phyloP scores from a whole-genome alignment of 2,888 invertebrate species.

The Criorhina ranunculi region DNA sequence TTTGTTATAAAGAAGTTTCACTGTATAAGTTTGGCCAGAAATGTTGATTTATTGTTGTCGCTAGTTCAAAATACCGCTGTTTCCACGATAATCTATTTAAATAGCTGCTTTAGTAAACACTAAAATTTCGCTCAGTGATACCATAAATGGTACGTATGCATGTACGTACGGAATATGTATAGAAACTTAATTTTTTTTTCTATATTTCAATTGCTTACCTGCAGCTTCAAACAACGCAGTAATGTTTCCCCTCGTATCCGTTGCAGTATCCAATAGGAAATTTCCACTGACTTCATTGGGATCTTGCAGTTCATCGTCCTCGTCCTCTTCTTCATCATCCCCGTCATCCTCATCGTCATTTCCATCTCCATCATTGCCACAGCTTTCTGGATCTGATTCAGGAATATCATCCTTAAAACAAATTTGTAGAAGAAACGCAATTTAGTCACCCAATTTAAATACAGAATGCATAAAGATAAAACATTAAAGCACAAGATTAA shows the following conservation, averaged over 20 bases:
- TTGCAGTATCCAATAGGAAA: conserved; percentile 85
- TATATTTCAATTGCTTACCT: conserved; percentile 81
- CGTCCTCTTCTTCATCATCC: conserved; percentile 84
- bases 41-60: too few relatives aligned
- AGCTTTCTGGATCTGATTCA: conserved; percentile 84
- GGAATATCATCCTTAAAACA: conserved; percentile 83
- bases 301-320: conserved; percentile 83
- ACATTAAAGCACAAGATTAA: conserved; percentile 53
- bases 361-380: conserved; percentile 83
- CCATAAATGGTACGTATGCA: too few relatives aligned
- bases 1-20: too few relatives aligned
- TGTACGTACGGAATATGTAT: too few relatives aligned
- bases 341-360: conserved; percentile 84
- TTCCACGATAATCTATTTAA: too few relatives aligned
- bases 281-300: conserved; percentile 82
- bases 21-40: too few relatives aligned
- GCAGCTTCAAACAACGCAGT: conserved; percentile 98
- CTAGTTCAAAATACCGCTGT: too few relatives aligned
- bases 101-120: too few relatives aligned
- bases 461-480: conserved; percentile 35
- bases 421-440: conserved; percentile 33
- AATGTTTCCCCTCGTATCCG: conserved; percentile 86
- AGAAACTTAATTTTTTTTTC: neutral
- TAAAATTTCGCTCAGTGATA: too few relatives aligned
- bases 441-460: conserved; percentile 10